Conservation (phyloP, 2,888 invertebrate species). For the Himalopsyche japonica region DNA sequence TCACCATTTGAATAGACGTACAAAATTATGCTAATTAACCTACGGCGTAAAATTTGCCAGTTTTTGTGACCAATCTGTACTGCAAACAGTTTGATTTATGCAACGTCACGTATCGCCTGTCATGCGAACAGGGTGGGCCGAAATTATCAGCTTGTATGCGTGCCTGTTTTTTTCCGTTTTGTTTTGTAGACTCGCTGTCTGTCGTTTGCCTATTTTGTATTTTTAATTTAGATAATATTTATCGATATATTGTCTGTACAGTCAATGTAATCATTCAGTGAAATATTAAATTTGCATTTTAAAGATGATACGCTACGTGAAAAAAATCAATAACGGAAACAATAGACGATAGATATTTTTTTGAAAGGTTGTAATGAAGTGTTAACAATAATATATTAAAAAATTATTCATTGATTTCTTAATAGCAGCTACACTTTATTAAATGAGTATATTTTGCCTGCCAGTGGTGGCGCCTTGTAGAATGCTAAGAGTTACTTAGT, state of each 20-base stretch:
- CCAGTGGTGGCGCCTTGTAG: too few relatives aligned
- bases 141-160: not conserved
- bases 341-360: too few relatives aligned
- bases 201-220: not conserved
- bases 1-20: not conserved
- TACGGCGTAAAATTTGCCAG: not conserved
- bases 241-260: not conserved
- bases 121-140: not conserved
- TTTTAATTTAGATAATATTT: not conserved
- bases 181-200: not conserved
- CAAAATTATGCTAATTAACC: not conserved
- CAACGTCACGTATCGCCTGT: not conserved
- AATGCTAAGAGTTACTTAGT: too few relatives aligned
- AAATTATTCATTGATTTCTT: too few relatives aligned
- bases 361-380: too few relatives aligned
- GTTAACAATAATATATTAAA: too few relatives aligned
- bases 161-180: not conserved
- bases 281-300: too few relatives aligned
- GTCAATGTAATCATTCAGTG: not conserved
- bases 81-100: not conserved
- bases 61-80: not conserved
- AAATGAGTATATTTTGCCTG: too few relatives aligned
- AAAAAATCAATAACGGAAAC: too few relatives aligned
- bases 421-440: too few relatives aligned
- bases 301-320: too few relatives aligned